phyloP scores from a whole-genome alignment of 2,113 vertebrate genomes.

The Upupa epops region DNA sequence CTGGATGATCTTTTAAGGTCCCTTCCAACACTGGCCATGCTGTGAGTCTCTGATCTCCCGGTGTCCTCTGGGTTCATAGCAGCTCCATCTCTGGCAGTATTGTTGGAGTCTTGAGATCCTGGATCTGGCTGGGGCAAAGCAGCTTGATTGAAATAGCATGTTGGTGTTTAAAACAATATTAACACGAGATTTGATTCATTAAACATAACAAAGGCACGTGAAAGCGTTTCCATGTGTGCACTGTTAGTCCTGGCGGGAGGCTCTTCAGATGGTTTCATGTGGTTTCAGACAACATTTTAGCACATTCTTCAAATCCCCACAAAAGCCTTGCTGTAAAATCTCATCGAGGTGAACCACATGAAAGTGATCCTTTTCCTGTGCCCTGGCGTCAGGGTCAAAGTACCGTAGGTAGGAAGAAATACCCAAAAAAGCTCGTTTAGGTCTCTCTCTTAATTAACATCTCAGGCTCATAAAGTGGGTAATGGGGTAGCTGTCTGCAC shows the following conservation, averaged over 20 bases:
- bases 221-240: constrained; percentile 75
- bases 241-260: constrained; percentile 74
- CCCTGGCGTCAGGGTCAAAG: constrained; percentile 77
- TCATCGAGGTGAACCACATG: constrained; percentile 78
- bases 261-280: constrained; percentile 71
- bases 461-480: constrained; percentile 46
- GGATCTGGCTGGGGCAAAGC: constrained; percentile 3
- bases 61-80: background rate
- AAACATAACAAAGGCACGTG: constrained; percentile 67
- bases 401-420: constrained; percentile 74
- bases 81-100: background rate
- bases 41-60: background rate
- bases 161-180: constrained; percentile 76
- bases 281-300: constrained; percentile 82
- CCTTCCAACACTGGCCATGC: too few species aligned
- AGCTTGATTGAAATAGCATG: constrained; percentile 67
- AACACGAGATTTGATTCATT: constrained; percentile 76
- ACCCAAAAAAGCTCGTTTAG: constrained; percentile 45
- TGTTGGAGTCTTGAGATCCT: background rate
- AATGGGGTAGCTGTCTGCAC: constrained; percentile 10
- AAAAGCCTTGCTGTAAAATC: constrained; percentile 83
- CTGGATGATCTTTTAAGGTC: too few species aligned
- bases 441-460: constrained; percentile 67
- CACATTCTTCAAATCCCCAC: constrained; percentile 84
- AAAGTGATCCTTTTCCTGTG: constrained; percentile 69